Evolutionary conservation across 2,797 vertebrate genomes (phyloP).

Genomic region (Macrochelys suwanniensis): DNA sequence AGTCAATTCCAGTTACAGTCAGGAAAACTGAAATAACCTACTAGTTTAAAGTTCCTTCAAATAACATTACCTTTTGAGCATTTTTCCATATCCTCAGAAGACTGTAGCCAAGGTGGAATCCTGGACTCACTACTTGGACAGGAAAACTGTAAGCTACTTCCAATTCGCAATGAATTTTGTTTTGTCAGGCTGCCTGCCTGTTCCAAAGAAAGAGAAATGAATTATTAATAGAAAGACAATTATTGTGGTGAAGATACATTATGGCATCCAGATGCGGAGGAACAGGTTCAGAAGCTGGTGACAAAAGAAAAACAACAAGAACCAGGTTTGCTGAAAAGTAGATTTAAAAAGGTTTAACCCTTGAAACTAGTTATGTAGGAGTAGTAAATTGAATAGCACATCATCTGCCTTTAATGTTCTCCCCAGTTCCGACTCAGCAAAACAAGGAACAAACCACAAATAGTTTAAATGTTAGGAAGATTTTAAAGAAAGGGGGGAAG

Average conservation of each 20-base stretch:
- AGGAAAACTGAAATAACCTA: not conserved
- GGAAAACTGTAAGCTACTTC: slow-evolving; percentile 84
- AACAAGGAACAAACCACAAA: not conserved
- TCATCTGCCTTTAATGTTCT: not conserved
- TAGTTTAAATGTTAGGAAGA: not conserved
- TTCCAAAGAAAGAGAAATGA: slow-evolving; percentile 56
- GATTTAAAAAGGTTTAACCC: not conserved
- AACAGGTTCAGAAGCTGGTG: not conserved
- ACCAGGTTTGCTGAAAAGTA: not conserved
- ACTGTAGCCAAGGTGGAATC: slow-evolving; percentile 93
- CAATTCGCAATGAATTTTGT: slow-evolving; percentile 87
- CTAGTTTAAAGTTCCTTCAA: not conserved
- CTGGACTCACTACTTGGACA: slow-evolving; percentile 89
- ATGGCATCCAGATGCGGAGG: not conserved
- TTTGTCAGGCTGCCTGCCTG: slow-evolving; percentile 88
- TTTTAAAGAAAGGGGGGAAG: not conserved
- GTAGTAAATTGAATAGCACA: not conserved
- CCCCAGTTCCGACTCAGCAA: not conserved
- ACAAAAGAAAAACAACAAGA: not conserved
- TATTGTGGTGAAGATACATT: not conserved
- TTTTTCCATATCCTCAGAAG: slow-evolving; percentile 95
- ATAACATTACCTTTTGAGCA: slow-evolving; percentile 91
- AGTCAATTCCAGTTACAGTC: not conserved
- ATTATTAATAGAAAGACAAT: slow-evolving; percentile 10
- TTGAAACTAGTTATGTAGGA: not conserved